Percentiles rank a stretch among this genome's conserved stretches.
These are phyloP conservation scores for Trachythela sp. DNA, from an alignment of 64 coral and sea anemone species.

Conservation along the genomic window DNA sequence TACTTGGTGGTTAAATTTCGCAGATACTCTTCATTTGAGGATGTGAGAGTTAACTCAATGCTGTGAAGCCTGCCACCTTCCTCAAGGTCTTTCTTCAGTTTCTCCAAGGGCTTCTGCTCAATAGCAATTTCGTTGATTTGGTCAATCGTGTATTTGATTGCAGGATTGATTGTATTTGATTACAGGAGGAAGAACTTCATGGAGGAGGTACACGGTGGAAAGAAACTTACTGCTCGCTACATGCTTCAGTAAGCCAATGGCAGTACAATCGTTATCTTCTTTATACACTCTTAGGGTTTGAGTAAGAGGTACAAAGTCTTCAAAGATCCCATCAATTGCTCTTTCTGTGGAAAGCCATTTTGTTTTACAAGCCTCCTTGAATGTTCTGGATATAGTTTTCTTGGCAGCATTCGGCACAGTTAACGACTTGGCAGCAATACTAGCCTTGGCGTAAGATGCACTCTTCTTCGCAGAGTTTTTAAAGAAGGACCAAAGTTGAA, in stretches of 20 bases:
- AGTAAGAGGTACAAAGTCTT: neutral
- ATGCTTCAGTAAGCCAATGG: neutral
- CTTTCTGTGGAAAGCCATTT: conserved; percentile 1
- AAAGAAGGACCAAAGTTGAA: conserved; percentile 36
- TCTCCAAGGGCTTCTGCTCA: neutral
- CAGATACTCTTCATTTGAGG: too few species aligned
- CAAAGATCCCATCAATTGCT: neutral
- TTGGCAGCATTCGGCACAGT: neutral
- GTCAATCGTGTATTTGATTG: conserved; percentile 43
- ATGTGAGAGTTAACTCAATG: neutral
- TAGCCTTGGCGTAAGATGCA: conserved; percentile 44
- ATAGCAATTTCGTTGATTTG: conserved; percentile 29
- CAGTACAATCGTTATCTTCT: neutral
- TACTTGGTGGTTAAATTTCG: too few species aligned
- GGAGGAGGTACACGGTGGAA: neutral
- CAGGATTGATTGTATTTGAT: conserved; percentile 37
- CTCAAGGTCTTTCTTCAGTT: conserved; percentile 39
- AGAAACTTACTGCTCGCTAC: conserved; percentile 3
- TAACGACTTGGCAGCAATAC: neutral
- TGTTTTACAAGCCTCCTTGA: conserved; percentile 34
- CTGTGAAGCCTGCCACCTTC: conserved; percentile 21
- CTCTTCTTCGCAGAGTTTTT: conserved; percentile 41
- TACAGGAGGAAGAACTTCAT: conserved; percentile 2
- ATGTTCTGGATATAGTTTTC: conserved; percentile 6
- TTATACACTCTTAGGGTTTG: neutral